Conservation (phyloP, 2,888 invertebrate genomes). For the Mycalesis mineus region DNA sequence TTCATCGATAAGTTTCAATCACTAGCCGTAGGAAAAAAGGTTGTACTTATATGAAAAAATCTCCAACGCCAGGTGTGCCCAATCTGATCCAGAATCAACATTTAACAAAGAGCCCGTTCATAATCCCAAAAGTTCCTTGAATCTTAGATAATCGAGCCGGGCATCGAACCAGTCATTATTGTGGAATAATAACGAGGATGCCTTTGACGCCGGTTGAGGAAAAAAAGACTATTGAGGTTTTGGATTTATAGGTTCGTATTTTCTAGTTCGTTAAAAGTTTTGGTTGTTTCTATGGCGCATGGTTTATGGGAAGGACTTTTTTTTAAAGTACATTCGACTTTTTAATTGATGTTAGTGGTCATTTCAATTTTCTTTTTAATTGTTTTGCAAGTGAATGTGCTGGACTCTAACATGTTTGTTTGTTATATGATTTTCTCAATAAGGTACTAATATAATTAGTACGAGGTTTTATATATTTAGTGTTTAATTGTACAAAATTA, state of each 20-base stretch:
- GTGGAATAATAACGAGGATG: conserved; percentile 24
- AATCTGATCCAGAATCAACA: conserved; percentile 25
- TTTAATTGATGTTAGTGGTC: too few species aligned
- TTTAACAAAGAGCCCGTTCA: conserved; percentile 18
- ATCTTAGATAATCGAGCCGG: conserved; percentile 21
- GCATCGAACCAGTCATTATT: conserved; percentile 22
- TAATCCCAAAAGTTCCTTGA: conserved; percentile 21
- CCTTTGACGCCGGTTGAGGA: conserved; percentile 19
- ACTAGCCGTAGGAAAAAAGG: conserved; percentile 10
- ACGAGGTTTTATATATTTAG: too few species aligned
- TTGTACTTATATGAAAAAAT: conserved; percentile 7
- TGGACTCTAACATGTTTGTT: too few species aligned
- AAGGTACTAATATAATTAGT: too few species aligned
- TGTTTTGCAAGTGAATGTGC: too few species aligned
- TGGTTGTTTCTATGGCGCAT: not conserved
- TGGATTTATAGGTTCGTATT: conserved; percentile 8
- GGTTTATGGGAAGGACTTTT: too few species aligned
- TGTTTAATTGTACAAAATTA: too few species aligned
- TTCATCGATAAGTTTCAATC: not conserved
- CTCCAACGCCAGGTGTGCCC: conserved; percentile 26
- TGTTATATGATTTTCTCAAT: too few species aligned
- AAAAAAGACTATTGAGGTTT: conserved; percentile 2
- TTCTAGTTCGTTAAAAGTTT: conserved; percentile 7
- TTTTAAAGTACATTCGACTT: too few species aligned
- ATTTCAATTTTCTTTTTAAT: too few species aligned